Evolutionary conservation across 2,113 vertebrate genomes (phyloP).

Genomic region (Passer montanus): DNA sequence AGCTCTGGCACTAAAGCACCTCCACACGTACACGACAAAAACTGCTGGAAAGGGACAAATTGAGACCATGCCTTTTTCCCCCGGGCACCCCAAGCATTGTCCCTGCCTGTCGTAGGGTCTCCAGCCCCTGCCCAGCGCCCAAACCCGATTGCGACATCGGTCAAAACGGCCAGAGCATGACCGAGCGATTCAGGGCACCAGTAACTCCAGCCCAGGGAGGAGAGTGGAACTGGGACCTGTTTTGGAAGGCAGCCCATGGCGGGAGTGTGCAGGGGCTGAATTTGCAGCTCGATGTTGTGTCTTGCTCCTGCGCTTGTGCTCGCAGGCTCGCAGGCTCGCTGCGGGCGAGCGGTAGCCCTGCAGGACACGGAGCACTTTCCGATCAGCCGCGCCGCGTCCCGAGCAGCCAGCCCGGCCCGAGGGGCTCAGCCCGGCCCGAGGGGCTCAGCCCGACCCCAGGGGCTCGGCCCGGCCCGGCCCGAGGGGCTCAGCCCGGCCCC

Average conservation of each 20-base stretch:
- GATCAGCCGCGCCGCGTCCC: not conserved
- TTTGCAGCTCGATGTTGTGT: not conserved
- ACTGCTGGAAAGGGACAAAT: not conserved
- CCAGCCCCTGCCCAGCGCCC: not conserved
- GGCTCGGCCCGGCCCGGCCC: not conserved
- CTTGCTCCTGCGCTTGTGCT: not conserved
- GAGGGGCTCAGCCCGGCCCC: not conserved
- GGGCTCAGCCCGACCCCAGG: not conserved
- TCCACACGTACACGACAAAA: rapidly evolving
- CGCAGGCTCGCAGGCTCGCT: not conserved
- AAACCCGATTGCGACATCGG: rapidly evolving
- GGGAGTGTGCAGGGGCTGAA: not conserved
- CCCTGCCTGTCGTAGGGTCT: not conserved
- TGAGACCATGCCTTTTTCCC: rapidly evolving
- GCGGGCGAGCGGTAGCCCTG: not conserved
- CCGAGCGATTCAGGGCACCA: not conserved
- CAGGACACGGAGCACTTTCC: not conserved
- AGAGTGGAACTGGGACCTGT: not conserved
- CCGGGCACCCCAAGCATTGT: rapidly evolving
- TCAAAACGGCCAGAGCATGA: not conserved
- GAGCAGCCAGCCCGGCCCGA: not conserved
- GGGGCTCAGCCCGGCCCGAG: not conserved
- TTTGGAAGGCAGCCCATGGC: not conserved
- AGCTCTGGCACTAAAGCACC: not conserved
- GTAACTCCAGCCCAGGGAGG: not conserved